Base-by-base conservation (phyloP, 1,140 invertebrate genomes). In the Camponotus pennsylvanicus region DNA sequence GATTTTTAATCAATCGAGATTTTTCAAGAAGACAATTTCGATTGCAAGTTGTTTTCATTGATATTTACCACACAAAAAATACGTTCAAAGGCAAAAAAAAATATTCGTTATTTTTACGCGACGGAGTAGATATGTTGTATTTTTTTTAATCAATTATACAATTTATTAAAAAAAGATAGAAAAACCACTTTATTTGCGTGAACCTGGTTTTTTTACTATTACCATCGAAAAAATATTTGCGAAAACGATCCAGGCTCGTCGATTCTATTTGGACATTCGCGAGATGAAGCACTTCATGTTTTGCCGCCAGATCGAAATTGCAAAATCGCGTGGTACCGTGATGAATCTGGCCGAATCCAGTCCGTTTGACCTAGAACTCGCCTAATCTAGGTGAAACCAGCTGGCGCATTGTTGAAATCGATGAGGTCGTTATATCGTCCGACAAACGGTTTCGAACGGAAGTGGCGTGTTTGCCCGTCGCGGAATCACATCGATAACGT, bases 361-460 rank as follows among this genome's bases (percentile, higher is more conserved):
- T 70, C 55, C 37, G 49, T 70, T 57, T 75, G 86, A 89, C 89
- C 89, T 77, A 67, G 83, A 89, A 85, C 82, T 70, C 57, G 32
- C 27, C 3, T 34, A 86, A 86, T 87, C 85, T 57, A 21, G 87
- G 13, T 57, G 61, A 73, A 27, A 57, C 71, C 86, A 88, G 85
- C 70, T 78, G 86, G 40, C 61, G 59, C 63, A 45, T 52, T n/a
- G 86, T 45, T 78, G 32, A 34, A 86, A 77, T 88, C 90, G 82
- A 82, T 77, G 79, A 71, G 66, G 40, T 61, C 64, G 13, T 64
- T 88, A 86, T 88, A 90, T 88, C 63, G 76, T 42, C 57, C 63
- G 66, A 59, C 66, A 78, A 78, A 80, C 64, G 45, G 34, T 40
- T 80, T 21, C 21, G 32, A 45, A 52, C 67, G 52, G 79, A 82